A percentile compares a stretch with the other conserved stretches of the same genome.
phyloP scores from a whole-genome alignment of 2,888 invertebrate genomes.

The Amblyjoppa proteus region DNA sequence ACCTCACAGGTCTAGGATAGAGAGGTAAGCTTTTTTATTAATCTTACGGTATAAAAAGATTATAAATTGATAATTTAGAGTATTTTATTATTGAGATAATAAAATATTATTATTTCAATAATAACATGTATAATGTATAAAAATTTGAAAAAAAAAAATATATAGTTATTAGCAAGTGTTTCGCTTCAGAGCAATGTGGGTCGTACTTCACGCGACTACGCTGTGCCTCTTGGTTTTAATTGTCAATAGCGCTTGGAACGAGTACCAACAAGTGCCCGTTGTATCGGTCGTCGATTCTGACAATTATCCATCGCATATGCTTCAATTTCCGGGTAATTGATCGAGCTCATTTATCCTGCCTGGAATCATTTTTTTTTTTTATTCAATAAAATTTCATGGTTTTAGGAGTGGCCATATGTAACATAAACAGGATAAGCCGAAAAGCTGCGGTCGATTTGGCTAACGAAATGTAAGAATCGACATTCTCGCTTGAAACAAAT shows the following conservation, averaged over 20 bases:
- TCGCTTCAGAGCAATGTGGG: slow-evolving; percentile 71
- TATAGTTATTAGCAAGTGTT: no score
- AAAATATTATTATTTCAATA: no score
- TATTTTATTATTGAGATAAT: no score
- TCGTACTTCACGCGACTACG: slow-evolving; percentile 66
- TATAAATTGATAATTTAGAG: background rate
- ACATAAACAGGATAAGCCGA: slow-evolving; percentile 70
- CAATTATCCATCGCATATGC: slow-evolving; percentile 62
- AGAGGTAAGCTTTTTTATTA: slow-evolving; percentile 71
- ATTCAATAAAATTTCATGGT: background rate
- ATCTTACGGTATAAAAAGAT: background rate
- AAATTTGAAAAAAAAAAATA: no score
- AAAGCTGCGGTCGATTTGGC: slow-evolving; percentile 64
- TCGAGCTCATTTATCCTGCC: no score
- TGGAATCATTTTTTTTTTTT: no score
- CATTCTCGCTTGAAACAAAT: no score
- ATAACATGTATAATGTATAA: no score
- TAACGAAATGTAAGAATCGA: slow-evolving; percentile 64
- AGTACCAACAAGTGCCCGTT: slow-evolving; percentile 65
- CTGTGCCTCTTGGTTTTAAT: slow-evolving; percentile 49
- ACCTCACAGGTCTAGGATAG: slow-evolving; percentile 70
- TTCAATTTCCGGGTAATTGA: slow-evolving; percentile 73
- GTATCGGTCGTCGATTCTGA: slow-evolving; percentile 66
- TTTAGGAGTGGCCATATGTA: slow-evolving; percentile 68
- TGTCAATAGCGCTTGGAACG: slow-evolving; percentile 54